Conservation (phyloP, 2,888 invertebrate genomes). For the Anarsia innoxiella region DNA sequence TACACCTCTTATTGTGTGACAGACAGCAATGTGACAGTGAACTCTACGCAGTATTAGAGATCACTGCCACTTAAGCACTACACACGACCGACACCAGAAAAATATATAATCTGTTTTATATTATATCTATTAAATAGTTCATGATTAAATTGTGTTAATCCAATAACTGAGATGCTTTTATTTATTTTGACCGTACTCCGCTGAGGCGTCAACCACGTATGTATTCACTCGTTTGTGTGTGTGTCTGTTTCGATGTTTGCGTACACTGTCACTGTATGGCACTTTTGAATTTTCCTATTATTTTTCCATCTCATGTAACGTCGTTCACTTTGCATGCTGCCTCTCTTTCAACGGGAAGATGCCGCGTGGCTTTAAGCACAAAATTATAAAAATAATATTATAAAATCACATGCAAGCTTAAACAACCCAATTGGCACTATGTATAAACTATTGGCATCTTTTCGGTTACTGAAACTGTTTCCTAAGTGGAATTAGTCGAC, state of each 20-base stretch:
- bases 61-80: slow-evolving; percentile 66
- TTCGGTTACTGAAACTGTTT: slow-evolving; percentile 11
- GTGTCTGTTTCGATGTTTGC: slow-evolving; percentile 73
- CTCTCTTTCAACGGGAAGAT: slow-evolving; percentile 29
- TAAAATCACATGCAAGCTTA: background rate
- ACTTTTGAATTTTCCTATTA: slow-evolving; percentile 44
- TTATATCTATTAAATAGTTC: slow-evolving; percentile 67
- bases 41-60: slow-evolving; percentile 45
- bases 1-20: slow-evolving; percentile 58
- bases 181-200: slow-evolving; percentile 73
- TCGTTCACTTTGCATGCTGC: slow-evolving; percentile 68
- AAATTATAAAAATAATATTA: background rate
- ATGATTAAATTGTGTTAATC: slow-evolving; percentile 75
- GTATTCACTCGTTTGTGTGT: slow-evolving; percentile 70
- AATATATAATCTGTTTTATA: slow-evolving; percentile 73
- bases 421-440: background rate
- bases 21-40: slow-evolving; percentile 62
- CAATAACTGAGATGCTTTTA: slow-evolving; percentile 74
- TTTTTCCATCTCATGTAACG: slow-evolving; percentile 44
- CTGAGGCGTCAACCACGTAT: slow-evolving; percentile 74
- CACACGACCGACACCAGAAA: slow-evolving; percentile 67
- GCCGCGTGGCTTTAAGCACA: slow-evolving; percentile 4
- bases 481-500: slow-evolving; percentile 6
- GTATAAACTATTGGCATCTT: slow-evolving; percentile 19
- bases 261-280: slow-evolving; percentile 67